Conservation (phyloP, 2,113 vertebrate genomes). For the Dipodomys spectabilis region DNA sequence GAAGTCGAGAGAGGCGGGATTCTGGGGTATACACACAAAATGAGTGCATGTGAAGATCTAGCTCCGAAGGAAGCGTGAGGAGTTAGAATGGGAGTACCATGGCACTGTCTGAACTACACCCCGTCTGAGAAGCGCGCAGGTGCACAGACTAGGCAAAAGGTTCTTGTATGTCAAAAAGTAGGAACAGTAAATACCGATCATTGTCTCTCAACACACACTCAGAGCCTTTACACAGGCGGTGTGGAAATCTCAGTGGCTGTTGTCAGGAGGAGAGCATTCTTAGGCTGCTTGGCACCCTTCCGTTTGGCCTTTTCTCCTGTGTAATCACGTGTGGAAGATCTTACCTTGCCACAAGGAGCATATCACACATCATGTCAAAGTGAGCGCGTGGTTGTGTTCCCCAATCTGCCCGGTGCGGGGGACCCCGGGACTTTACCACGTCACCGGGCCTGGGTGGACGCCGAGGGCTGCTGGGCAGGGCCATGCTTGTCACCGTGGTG, state of each 20-base stretch:
- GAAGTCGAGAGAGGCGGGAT: neutral
- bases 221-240: conserved; percentile 54
- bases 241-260: conserved; percentile 46
- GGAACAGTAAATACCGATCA: conserved; percentile 64
- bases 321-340: conserved; percentile 29
- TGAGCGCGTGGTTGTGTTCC: neutral
- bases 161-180: conserved; percentile 62
- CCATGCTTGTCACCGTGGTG: neutral
- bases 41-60: neutral
- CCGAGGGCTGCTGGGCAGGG: neutral
- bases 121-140: conserved; percentile 38
- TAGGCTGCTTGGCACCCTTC: neutral
- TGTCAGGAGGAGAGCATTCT: conserved; percentile 41
- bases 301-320: neutral
- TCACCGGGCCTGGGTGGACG: no score
- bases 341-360: conserved; percentile 8
- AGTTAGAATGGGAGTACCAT: conserved; percentile 65
- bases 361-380: neutral
- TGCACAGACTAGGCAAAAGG: conserved; percentile 46
- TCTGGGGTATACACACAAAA: neutral
- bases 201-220: conserved; percentile 7
- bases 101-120: conserved; percentile 51
- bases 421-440: neutral
- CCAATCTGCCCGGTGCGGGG: neutral
- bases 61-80: conserved; percentile 60